Conservation (phyloP, 2,113 vertebrate species). For the Podarcis muralis region DNA sequence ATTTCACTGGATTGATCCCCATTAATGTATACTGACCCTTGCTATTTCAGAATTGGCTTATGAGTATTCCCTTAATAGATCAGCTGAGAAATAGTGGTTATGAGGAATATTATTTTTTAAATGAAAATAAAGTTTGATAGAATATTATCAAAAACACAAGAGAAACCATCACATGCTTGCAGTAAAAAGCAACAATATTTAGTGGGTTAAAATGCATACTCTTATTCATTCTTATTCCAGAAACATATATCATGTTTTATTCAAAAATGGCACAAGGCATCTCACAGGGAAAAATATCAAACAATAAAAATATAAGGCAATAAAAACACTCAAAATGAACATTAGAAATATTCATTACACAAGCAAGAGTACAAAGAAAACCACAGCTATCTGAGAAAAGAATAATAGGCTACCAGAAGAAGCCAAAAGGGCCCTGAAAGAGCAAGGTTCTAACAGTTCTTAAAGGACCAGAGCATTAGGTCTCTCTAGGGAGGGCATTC, state of each 20-base stretch:
- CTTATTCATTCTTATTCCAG: background rate
- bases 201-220: background rate
- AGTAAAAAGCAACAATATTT: background rate
- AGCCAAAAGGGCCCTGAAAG: background rate
- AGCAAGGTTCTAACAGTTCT: background rate
- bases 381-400: background rate
- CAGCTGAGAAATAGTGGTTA: background rate
- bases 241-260: background rate
- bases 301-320: background rate
- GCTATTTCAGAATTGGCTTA: slow-evolving; percentile 55
- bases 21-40: slow-evolving; percentile 51
- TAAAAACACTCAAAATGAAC: background rate
- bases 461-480: background rate
- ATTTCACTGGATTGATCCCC: slow-evolving; percentile 50
- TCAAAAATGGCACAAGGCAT: background rate
- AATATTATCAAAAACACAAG: background rate
- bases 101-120: background rate
- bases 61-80: slow-evolving; percentile 37
- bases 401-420: background rate
- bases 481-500: no score
- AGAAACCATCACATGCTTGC: background rate
- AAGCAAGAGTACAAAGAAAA: background rate
- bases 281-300: background rate
- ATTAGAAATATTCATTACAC: background rate
- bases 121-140: slow-evolving; percentile 15